Base-by-base conservation (phyloP, 1,140 invertebrate species). In the Cephus cinctus region DNA sequence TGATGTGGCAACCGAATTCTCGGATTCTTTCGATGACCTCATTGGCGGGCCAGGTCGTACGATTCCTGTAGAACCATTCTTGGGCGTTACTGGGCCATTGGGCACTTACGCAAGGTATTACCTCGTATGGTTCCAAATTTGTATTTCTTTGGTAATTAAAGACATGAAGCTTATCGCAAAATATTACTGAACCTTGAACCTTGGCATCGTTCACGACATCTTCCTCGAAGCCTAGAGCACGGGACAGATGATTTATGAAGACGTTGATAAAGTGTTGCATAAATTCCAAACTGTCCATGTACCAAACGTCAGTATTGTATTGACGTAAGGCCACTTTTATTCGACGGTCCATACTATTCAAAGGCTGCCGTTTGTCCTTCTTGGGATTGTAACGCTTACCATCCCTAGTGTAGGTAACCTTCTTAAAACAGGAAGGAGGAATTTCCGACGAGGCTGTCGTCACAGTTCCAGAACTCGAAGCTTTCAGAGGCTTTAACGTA, bases 21-120 rank as follows among this genome's bases (percentile, higher is more conserved):
- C 77, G 78, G 3, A 88, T 79, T 50, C 84, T 85, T 5, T 79
- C 76, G 0, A 88, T 72, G 75, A 86, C 83, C 9, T 78, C 67
- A 16, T 76, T 72, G 0, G 79, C 80, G 0, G 87, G 88, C 87
- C 87, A 90, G 11, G 78, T 79, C 0, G 73, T 80, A 30, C 81
- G 75, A 3, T 79, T 71, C 14, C 86, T 68, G 36, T 80, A 59
- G 4, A 83, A 66, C 81, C 86, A 88, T 47, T 82, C 83, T 30
- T 82, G 77, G 2, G 84, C 84, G 42, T 77, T 78, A 23, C 78
- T 75, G 0, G 86, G 86, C 85, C 85, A 87, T 2, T 82, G 76
- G 21, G 81, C 74, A 63, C 80, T 75, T 3, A 87, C 66, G n/a
- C 83, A 80, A 4, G 85, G 85, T 48, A 82, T 78, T 0, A 86